Evolutionary conservation across 2,888 invertebrate genomes (phyloP), one percentile per base, ranked within the genome.

Genomic region (Drosophila paramelanica): DNA sequence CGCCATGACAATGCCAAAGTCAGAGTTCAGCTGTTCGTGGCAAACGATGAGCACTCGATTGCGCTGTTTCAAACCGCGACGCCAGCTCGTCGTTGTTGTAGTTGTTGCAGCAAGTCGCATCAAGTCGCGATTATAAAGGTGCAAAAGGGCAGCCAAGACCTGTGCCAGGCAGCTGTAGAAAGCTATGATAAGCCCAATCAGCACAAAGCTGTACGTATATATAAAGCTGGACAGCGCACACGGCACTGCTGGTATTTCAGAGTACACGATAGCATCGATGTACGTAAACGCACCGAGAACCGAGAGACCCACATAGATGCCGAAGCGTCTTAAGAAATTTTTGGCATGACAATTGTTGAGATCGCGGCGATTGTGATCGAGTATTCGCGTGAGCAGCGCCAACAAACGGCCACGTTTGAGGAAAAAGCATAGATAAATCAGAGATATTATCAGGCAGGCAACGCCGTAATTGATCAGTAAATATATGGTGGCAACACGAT

Each of bases 401-500:
- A 57, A 0, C 2, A 79, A 31, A 4, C 56, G 50, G 0, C 33
- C 33, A 5, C 78, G 88, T 25, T 69, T 57, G 5, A 64, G 13
- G 49, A 69, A 89, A 14, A 88, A 84, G 14, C 58, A 74, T 0
- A 81, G 2, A 39, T 82, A 73, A 1, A 86, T 14, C 0, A 77
- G 11, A 2, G 79, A 68, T 23, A 87, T 52, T 10, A 62, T 31
- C 2, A 84, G 8, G 46, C 89, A 89, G 55, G 60, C 43, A n/a
- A 67, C 11, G 1, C 57, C 64, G 33, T 69, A 76, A 7, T 71
- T 58, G 3, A 78, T 23, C 8, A 57, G 2, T 7, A 79, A 66
- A 62, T 82, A 82, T 1, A 68, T 72, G 45, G 86, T 88, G 1
- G 88, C 90, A 5, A 86, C 85, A 3, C 31, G n/a, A n/a, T 59